A percentile compares a stretch with the other conserved stretches of the same genome.
These are phyloP conservation scores for Hirtodrosophila trivittata DNA, from an alignment of 2,888 invertebrate species.

Conservation along the genomic window DNA sequence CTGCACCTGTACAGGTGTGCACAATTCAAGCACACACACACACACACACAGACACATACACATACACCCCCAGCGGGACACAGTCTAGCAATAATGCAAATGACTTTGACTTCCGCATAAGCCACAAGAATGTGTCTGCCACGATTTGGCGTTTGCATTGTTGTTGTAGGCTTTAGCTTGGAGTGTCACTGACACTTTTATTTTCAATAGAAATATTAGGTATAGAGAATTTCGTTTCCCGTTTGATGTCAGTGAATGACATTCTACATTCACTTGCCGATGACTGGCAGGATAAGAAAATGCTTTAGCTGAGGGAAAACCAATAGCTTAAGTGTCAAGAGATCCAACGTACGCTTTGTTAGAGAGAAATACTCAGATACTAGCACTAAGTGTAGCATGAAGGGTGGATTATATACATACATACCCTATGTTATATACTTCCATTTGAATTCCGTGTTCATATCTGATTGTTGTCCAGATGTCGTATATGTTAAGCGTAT, in stretches of 20 bases:
- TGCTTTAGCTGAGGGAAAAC: no score
- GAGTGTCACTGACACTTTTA: slow-evolving; percentile 56
- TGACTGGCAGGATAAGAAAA: slow-evolving; percentile 11
- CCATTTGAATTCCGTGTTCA: no score
- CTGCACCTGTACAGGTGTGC: slow-evolving; percentile 21
- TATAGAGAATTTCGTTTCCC: slow-evolving; percentile 19
- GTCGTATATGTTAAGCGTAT: no score
- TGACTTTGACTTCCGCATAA: slow-evolving; percentile 69
- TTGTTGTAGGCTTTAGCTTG: slow-evolving; percentile 26
- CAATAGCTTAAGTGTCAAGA: slow-evolving; percentile 1
- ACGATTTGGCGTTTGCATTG: slow-evolving; percentile 29
- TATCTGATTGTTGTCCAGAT: no score
- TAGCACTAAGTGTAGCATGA: not conserved
- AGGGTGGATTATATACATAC: no score
- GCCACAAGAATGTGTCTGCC: slow-evolving; percentile 40
- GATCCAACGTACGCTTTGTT: slow-evolving; percentile 14
- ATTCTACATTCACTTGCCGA: slow-evolving; percentile 17
- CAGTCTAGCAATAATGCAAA: slow-evolving; percentile 74
- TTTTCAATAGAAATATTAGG: slow-evolving; percentile 27
- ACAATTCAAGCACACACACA: slow-evolving; percentile 10
- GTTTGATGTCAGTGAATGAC: slow-evolving; percentile 42
- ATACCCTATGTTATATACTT: no score
- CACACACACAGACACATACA: slow-evolving; percentile 8
- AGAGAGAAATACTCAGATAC: slow-evolving; percentile 19
- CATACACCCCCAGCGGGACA: slow-evolving; percentile 14